Conservation (phyloP, 2,888 invertebrate species). For the Aphodius sticticus region DNA sequence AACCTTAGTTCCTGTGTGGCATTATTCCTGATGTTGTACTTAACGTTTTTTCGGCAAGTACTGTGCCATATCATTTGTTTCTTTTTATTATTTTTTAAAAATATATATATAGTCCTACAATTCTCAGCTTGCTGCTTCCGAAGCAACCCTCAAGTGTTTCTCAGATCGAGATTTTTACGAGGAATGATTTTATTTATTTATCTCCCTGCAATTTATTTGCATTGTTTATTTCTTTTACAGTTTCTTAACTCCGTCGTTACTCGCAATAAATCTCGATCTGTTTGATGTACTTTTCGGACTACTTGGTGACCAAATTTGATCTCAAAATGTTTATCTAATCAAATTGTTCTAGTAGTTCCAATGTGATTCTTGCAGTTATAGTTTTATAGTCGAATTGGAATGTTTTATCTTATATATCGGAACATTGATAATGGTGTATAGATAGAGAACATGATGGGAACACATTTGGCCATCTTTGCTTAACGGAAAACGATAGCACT, state of each 20-base stretch:
- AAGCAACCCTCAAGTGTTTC: neutral
- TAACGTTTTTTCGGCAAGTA: neutral
- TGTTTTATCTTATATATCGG: too few species aligned
- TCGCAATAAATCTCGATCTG: neutral
- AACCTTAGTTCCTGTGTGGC: neutral
- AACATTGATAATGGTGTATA: too few species aligned
- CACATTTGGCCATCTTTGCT: neutral
- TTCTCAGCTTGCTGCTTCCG: neutral
- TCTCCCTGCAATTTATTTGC: neutral
- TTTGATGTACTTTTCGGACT: neutral
- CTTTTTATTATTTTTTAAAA: neutral
- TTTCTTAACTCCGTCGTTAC: too few species aligned
- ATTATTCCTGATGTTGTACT: neutral
- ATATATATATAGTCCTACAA: neutral
- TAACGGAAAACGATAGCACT: neutral
- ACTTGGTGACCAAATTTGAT: neutral
- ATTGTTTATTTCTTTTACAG: too few species aligned
- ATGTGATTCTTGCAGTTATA: too few species aligned
- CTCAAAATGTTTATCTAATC: neutral
- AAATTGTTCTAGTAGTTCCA: too few species aligned
- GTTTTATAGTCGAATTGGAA: too few species aligned
- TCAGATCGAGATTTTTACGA: neutral
- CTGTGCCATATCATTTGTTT: slow-evolving; percentile 4
- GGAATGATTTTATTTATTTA: neutral
- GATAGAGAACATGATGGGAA: neutral